Conservation (phyloP, 1,140 invertebrate genomes). For the Anoplophora glabripennis region DNA sequence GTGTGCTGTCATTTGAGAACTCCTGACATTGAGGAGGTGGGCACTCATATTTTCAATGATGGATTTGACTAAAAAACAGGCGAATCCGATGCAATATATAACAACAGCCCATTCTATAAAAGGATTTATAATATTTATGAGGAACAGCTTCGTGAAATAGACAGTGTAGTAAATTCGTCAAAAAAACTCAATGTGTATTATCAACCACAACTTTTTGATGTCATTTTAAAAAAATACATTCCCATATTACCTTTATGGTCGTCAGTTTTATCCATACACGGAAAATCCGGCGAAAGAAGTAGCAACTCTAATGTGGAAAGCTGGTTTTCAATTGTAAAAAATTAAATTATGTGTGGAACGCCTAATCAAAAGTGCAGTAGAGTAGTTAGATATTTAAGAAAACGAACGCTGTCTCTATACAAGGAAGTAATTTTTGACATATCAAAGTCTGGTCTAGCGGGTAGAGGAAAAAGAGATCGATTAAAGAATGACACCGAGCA, state of each 20-base stretch:
- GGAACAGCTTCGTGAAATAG: background rate
- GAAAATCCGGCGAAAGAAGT: background rate
- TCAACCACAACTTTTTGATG: background rate
- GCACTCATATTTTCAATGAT: background rate
- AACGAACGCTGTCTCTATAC: background rate
- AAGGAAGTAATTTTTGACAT: background rate
- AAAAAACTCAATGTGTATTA: background rate
- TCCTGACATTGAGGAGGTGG: background rate
- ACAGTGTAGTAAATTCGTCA: background rate
- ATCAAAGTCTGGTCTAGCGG: too few species aligned
- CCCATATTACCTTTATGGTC: constrained; percentile 12
- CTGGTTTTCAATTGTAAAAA: background rate
- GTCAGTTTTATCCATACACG: constrained; percentile 2
- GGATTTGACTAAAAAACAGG: background rate
- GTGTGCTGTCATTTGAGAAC: background rate
- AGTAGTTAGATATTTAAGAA: background rate
- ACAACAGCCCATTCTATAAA: constrained; percentile 12
- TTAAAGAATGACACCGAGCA: too few species aligned
- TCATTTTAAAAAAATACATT: constrained; percentile 9
- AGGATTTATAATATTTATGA: constrained; percentile 6
- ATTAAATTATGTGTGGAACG: background rate
- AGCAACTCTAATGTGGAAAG: constrained; percentile 4
- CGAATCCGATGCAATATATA: background rate
- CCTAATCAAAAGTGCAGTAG: too few species aligned
- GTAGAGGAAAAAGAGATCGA: too few species aligned